Percentiles rank a stretch among this genome's conserved stretches.
phyloP scores from a whole-genome alignment of 2,113 vertebrate genomes.

The Oxyruncus cristatus region DNA sequence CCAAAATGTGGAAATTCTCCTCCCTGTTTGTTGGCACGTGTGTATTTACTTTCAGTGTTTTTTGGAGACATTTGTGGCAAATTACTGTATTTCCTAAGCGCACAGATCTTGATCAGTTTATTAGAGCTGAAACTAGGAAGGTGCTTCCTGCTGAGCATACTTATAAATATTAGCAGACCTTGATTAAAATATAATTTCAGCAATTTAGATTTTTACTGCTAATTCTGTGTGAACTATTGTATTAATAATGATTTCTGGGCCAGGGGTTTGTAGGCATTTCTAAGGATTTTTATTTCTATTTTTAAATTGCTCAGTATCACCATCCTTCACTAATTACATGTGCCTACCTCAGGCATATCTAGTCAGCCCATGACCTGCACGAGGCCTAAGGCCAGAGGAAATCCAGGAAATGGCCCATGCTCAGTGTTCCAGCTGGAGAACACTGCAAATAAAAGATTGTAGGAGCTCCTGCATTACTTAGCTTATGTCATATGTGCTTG shows the following conservation, averaged over 20 bases:
- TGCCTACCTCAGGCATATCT: neutral
- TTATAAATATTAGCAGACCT: neutral
- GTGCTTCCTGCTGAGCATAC: neutral
- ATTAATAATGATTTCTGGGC: neutral
- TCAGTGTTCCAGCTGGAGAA: neutral
- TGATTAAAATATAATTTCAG: neutral
- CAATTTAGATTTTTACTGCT: neutral
- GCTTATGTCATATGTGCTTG: fast-evolving
- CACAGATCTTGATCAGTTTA: neutral
- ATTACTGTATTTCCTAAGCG: neutral
- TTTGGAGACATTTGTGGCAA: neutral
- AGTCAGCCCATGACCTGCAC: neutral
- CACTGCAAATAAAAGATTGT: neutral
- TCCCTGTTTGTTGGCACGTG: fast-evolving
- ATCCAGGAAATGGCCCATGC: too few relatives aligned
- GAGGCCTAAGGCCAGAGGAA: neutral
- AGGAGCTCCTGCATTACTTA: neutral
- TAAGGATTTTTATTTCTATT: neutral
- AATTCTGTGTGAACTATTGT: neutral
- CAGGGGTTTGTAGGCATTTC: neutral
- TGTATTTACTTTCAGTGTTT: neutral
- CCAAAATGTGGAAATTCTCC: neutral
- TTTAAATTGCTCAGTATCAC: neutral
- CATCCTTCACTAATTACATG: neutral
- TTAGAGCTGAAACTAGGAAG: neutral